A percentile compares a stretch with the other conserved stretches of the same genome.
Conservation (phyloP, 2,113 vertebrate genomes). For the Alouatta palliata region DNA sequence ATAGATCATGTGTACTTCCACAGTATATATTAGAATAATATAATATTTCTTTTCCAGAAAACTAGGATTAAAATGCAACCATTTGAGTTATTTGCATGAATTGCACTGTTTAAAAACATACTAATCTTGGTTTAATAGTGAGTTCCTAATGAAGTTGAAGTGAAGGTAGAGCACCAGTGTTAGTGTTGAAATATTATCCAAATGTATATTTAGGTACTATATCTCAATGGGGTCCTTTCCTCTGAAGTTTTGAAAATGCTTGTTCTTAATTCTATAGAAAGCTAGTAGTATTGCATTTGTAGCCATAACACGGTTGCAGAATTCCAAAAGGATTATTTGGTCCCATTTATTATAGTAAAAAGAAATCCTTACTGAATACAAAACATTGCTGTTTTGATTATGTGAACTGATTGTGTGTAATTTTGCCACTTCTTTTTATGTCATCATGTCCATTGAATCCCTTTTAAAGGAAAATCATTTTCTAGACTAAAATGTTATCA, state of each 20-base stretch:
- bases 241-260: conserved; percentile 73
- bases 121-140: neutral
- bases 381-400: conserved; percentile 90
- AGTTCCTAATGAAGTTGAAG: conserved; percentile 46
- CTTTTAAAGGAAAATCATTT: conserved; percentile 90
- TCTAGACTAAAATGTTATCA: conserved; percentile 88
- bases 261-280: conserved; percentile 81
- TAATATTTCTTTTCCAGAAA: neutral
- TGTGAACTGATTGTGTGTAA: conserved; percentile 90
- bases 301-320: conserved; percentile 83
- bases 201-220: conserved; percentile 4
- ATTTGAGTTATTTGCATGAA: conserved; percentile 23
- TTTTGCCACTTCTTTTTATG: conserved; percentile 89
- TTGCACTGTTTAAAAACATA: conserved; percentile 4
- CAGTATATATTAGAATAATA: neutral
- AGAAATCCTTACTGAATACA: conserved; percentile 87
- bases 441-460: conserved; percentile 90
- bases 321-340: conserved; percentile 87
- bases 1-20: neutral
- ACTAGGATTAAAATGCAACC: neutral
- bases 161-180: neutral
- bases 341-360: conserved; percentile 86
- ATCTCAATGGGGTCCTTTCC: conserved; percentile 53
- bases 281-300: conserved; percentile 80
- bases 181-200: conserved; percentile 34